Evolutionary conservation across 2,888 invertebrate genomes (phyloP).

Genomic region (Acanthosepion lycidas): DNA sequence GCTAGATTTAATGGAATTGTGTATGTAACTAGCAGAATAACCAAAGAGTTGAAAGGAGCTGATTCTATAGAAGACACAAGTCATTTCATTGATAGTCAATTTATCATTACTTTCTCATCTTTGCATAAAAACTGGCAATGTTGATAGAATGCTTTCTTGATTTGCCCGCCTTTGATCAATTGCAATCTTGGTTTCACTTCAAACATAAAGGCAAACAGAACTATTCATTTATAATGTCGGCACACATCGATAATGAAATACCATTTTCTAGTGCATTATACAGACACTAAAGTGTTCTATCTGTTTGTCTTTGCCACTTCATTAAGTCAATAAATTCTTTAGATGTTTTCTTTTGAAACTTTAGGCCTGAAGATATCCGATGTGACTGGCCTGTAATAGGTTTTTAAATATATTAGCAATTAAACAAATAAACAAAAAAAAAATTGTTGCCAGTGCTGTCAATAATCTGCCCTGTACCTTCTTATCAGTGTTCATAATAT

Average conservation of each 20-base stretch:
- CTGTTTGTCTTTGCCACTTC: neutral
- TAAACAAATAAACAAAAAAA: too few species aligned
- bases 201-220: neutral
- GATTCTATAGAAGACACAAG: slow-evolving; percentile 33
- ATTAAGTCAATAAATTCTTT: slow-evolving; percentile 45
- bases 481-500: too few species aligned
- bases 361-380: too few species aligned
- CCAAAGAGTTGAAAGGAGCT: neutral
- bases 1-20: slow-evolving; percentile 40
- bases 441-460: too few species aligned
- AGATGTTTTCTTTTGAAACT: neutral
- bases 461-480: too few species aligned
- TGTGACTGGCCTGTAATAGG: too few species aligned
- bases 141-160: slow-evolving; percentile 42
- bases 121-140: neutral
- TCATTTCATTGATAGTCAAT: neutral
- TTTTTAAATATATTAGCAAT: too few species aligned
- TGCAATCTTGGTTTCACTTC: slow-evolving; percentile 33
- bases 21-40: slow-evolving; percentile 36
- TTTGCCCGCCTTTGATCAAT: slow-evolving; percentile 1
- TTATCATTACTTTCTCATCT: neutral
- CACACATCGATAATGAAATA: neutral
- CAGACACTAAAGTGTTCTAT: neutral
- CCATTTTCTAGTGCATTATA: neutral
- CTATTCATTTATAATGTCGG: slow-evolving; percentile 18